Evolutionary conservation across 2,797 vertebrate species (phyloP), one percentile per base, ranked within the genome.

Genomic region (Hipposideros larvatus): DNA sequence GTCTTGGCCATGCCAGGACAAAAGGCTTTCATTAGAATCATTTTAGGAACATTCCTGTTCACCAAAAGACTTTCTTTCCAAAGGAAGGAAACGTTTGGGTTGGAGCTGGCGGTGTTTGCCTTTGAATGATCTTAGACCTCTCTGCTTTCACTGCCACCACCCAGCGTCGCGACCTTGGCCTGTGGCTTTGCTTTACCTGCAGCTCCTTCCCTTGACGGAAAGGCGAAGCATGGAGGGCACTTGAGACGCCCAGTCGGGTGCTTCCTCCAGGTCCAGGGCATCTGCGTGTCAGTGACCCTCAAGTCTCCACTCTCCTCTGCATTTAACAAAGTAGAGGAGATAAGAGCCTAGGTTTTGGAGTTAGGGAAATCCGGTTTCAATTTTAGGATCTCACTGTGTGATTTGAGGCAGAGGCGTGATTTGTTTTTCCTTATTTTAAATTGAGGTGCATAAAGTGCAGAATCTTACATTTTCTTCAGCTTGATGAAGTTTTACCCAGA

Each of bases 101-200:
- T 97, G 74, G 96, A 98, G 21, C 91, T 73, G 94, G 28, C 31
- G 24, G 28, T 87, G 95, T 90, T 97, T 95, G 75, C 78, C 85
- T 94, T 84, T 9, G 41, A 94, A 1, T 88, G 31, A 91, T 91
- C 57, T 66, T 5, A 22, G 87, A 55, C 82, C 87, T 98, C 46
- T 0, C 59, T 63, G 70, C 96, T 95, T 97, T 95, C 96, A 63
- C 68, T 71, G 87, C 22, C 41, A 66, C 48, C 65, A 11, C 0
- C 48, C 34, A 75, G 71, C 86, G 68, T 34, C 34, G 31, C 71
- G 65, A 59, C 84, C 86, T 96, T 93, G 1, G 0, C 77, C 9
- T 2, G 7, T 28, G 74, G 63, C 93, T 92, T 91, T 78, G 68
- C 75, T 87, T 66, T 91, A 85, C 93, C 85, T 63, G 18, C 10